Evolutionary conservation across 2,888 invertebrate genomes (phyloP).

Genomic region (Lithosia quadra): DNA sequence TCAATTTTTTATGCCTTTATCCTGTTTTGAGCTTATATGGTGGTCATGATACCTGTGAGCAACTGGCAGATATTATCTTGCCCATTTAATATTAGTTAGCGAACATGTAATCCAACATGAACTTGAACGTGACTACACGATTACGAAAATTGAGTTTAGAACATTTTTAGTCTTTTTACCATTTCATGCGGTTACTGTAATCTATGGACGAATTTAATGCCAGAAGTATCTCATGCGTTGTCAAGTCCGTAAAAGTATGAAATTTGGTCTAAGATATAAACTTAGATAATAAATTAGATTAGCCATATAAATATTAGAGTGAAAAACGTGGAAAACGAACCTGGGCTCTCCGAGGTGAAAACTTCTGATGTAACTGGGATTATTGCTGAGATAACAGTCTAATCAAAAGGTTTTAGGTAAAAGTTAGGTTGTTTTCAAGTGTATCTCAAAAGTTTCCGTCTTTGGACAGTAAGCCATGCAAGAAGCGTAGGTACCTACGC

Average conservation of each 20-base stretch:
- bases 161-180: not conserved
- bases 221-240: not conserved
- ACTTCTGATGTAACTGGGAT: too few species aligned
- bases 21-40: not conserved
- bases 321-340: too few species aligned
- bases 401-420: too few species aligned
- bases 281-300: too few species aligned
- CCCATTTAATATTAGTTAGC: not conserved
- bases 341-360: too few species aligned
- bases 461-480: too few species aligned
- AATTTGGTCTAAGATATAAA: not conserved
- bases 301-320: too few species aligned
- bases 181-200: not conserved
- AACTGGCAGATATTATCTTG: constrained; percentile 12
- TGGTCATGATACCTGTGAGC: not conserved
- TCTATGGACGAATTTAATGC: not conserved
- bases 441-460: too few species aligned
- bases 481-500: too few species aligned
- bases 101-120: constrained; percentile 7
- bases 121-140: constrained; percentile 1
- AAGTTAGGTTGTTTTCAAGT: too few species aligned
- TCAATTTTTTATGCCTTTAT: not conserved
- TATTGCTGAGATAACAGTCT: too few species aligned
- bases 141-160: not conserved
- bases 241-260: not conserved